Conservation (phyloP, 92 coral and sea anemone species). For the Phenganax marumi region DNA sequence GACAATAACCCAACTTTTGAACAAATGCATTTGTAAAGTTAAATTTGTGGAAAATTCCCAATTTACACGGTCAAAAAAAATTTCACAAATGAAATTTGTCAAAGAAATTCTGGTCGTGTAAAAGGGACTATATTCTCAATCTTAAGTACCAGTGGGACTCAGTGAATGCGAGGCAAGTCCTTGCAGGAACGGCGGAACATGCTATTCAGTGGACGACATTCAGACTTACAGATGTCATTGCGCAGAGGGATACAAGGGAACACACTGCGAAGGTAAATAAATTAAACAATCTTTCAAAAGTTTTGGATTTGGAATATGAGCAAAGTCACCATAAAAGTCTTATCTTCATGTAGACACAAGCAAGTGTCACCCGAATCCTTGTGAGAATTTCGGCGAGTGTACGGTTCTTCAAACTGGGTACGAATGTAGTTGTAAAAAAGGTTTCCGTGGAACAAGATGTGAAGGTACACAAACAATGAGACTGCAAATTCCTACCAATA, state of each 20-base stretch:
- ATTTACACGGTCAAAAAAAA: too few species aligned
- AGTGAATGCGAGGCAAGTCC: conserved; percentile 79
- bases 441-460: conserved; percentile 80
- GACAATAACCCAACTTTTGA: too few species aligned
- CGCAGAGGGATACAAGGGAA: conserved; percentile 76
- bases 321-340: neutral
- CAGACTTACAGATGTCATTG: conserved; percentile 81
- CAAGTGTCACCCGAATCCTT: conserved; percentile 84
- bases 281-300: neutral
- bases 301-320: neutral
- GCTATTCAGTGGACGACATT: conserved; percentile 66
- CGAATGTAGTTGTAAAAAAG: conserved; percentile 87
- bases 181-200: conserved; percentile 83
- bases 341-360: conserved; percentile 65
- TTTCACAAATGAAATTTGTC: too few species aligned
- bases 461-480: conserved; percentile 62
- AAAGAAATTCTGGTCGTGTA: too few species aligned
- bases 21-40: too few species aligned
- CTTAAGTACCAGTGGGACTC: conserved; percentile 41
- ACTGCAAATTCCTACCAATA: neutral
- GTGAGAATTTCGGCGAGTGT: conserved; percentile 80
- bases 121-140: neutral
- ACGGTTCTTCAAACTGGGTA: conserved; percentile 80
- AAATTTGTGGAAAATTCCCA: too few species aligned
- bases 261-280: conserved; percentile 80